Evolutionary conservation across 2,113 vertebrate genomes (phyloP).

Genomic region (Capreolus pygargus): DNA sequence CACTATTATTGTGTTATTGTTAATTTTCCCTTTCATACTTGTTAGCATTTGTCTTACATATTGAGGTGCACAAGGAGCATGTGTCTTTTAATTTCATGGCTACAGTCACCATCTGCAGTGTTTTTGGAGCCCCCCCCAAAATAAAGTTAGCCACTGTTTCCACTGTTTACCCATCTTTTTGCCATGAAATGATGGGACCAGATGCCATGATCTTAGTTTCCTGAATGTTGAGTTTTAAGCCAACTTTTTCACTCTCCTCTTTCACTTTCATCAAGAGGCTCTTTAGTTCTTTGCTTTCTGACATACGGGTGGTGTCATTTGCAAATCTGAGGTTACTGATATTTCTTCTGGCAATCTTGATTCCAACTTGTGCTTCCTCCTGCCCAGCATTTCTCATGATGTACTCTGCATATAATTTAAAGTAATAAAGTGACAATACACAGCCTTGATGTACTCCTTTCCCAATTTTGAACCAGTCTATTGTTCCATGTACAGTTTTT

Average conservation of each 20-base stretch:
- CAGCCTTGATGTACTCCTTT: not conserved
- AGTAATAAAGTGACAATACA: not conserved
- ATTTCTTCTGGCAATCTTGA: not conserved
- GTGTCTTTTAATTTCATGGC: not conserved
- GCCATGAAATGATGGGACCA: not conserved
- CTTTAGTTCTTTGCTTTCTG: not conserved
- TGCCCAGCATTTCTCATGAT: not conserved
- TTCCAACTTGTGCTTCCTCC: not conserved
- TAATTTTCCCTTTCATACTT: too few species aligned
- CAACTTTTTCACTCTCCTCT: not conserved
- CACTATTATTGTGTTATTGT: too few species aligned
- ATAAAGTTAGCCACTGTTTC: not conserved
- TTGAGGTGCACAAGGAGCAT: not conserved
- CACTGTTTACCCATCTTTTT: not conserved
- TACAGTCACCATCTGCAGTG: not conserved
- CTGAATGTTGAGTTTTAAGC: not conserved
- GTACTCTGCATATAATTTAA: not conserved
- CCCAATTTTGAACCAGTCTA: not conserved
- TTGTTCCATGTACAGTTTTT: not conserved
- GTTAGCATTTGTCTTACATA: too few species aligned
- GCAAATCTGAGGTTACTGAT: not conserved
- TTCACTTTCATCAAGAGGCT: not conserved
- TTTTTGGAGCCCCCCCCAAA: not conserved
- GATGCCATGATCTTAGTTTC: not conserved
- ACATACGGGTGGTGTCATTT: not conserved